Evolutionary conservation across 2,888 invertebrate genomes (phyloP).

Genomic region (Ophion ventricosus): DNA sequence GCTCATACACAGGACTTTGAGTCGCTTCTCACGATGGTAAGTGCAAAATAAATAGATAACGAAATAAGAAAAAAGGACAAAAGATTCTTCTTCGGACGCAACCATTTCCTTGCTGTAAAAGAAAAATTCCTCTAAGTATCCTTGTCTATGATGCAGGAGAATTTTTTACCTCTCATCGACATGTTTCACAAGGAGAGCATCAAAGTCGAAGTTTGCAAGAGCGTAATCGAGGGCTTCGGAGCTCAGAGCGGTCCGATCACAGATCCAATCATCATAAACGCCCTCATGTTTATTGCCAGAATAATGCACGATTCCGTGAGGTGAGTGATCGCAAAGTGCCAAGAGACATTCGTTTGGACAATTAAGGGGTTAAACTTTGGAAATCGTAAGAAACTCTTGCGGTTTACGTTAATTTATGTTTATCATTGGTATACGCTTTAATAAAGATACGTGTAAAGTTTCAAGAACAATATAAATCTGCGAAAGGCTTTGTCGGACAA

Average conservation of each 20-base stretch:
- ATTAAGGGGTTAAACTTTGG: too few species aligned
- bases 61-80: not conserved
- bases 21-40: conserved; percentile 91
- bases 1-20: conserved; percentile 91
- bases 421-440: too few species aligned
- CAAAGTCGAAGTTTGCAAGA: conserved; percentile 93
- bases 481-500: too few species aligned
- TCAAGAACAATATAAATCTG: too few species aligned
- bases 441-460: too few species aligned
- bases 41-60: not conserved
- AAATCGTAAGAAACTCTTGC: too few species aligned
- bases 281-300: conserved; percentile 94
- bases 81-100: not conserved
- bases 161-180: conserved; percentile 95
- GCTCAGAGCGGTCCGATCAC: conserved; percentile 85
- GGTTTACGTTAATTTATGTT: too few species aligned
- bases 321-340: conserved; percentile 84
- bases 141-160: conserved; percentile 87
- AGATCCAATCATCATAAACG: conserved; percentile 94
- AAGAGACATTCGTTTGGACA: too few species aligned
- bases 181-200: conserved; percentile 93
- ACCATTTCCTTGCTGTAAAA: not conserved
- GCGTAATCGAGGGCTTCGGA: conserved; percentile 88
- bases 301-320: conserved; percentile 97
- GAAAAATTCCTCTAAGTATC: not conserved